These are phyloP conservation scores for Ochropleura leucogaster DNA, from an alignment of 2,888 invertebrate species.

Conservation along the genomic window DNA sequence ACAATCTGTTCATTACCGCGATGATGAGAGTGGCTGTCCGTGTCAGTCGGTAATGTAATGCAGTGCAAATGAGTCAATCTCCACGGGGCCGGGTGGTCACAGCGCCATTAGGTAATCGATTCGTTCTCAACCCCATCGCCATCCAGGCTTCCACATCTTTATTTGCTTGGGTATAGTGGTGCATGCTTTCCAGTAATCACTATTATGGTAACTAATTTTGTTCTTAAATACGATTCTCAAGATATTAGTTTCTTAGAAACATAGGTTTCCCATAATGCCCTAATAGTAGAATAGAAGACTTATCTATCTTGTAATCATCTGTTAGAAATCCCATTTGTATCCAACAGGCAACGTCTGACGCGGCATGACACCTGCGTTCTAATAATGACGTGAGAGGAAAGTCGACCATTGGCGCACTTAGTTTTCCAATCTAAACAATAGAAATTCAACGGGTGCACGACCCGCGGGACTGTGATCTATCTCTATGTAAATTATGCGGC, in stretches of 20 bases:
- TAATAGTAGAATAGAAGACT: neutral
- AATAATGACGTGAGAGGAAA: constrained; percentile 87
- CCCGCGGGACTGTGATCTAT: constrained; percentile 88
- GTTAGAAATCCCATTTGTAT: constrained; percentile 31
- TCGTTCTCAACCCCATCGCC: constrained; percentile 78
- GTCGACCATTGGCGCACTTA: constrained; percentile 86
- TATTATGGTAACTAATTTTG: constrained; percentile 19
- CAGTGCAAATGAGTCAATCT: constrained; percentile 91
- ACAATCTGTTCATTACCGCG: constrained; percentile 84
- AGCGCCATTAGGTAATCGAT: constrained; percentile 89
- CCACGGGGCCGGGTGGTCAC: constrained; percentile 84
- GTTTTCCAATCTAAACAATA: constrained; percentile 91
- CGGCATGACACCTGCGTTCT: constrained; percentile 78
- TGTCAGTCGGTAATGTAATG: constrained; percentile 90
- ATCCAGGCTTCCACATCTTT: constrained; percentile 72
- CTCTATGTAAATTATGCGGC: constrained; percentile 90
- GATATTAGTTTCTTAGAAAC: neutral
- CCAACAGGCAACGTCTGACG: constrained; percentile 54
- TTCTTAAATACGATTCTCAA: neutral
- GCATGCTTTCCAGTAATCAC: constrained; percentile 72
- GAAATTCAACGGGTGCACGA: constrained; percentile 89
- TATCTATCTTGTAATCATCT: neutral
- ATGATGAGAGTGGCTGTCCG: constrained; percentile 89
- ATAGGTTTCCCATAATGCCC: neutral
- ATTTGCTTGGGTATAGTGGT: constrained; percentile 74